These are phyloP conservation scores for Pyrrhosoma nymphula DNA, from an alignment of 2,888 invertebrate species.

Conservation along the genomic window DNA sequence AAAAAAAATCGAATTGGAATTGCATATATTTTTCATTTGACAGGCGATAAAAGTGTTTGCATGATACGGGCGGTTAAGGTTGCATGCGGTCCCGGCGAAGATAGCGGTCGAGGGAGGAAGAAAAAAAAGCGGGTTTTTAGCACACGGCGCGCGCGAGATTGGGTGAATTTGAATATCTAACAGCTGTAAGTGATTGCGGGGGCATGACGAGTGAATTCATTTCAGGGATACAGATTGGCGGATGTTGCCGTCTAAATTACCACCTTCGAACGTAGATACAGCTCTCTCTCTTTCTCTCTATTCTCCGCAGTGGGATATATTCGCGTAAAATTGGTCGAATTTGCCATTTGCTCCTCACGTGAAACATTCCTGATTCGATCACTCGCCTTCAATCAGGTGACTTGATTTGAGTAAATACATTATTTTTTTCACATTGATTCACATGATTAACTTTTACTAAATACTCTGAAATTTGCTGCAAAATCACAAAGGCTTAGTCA, in stretches of 20 bases:
- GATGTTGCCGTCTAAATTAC: not conserved
- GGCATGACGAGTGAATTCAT: constrained; percentile 40
- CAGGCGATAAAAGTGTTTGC: constrained; percentile 58
- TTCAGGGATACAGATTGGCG: not conserved
- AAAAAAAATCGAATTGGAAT: constrained; percentile 56
- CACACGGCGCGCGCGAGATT: constrained; percentile 52
- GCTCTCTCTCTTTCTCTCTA: not conserved
- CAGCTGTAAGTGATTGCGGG: not conserved
- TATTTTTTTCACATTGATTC: no score
- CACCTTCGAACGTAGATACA: not conserved
- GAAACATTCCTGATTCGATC: not conserved
- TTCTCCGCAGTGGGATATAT: not conserved
- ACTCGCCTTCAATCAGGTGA: not conserved
- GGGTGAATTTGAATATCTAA: constrained; percentile 22
- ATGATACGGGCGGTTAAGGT: constrained; percentile 13
- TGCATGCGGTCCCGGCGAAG: not conserved
- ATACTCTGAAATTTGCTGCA: no score
- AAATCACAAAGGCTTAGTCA: no score
- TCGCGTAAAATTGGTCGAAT: not conserved
- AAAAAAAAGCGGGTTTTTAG: not conserved
- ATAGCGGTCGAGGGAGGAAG: not conserved
- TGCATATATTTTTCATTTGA: constrained; percentile 61
- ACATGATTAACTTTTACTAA: no score
- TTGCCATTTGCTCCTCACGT: not conserved
- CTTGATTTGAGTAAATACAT: not conserved